Percentiles rank a stretch among this genome's conserved stretches.
Evolutionary conservation across 2,797 vertebrate species (phyloP).

Genomic region (Parauchenoglanis ngamensis): DNA sequence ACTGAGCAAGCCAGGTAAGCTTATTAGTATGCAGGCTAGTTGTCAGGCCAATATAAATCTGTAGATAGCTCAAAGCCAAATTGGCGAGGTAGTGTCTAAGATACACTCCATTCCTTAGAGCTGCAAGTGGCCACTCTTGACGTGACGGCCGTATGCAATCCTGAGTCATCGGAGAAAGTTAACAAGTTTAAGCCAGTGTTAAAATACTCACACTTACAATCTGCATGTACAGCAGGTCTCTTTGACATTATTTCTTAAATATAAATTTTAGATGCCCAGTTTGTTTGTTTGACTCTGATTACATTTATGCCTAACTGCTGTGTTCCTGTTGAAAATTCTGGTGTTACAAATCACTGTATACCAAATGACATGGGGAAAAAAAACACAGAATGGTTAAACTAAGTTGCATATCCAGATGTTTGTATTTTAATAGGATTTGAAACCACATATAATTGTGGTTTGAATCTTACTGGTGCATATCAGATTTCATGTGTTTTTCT

Average conservation of each 20-base stretch:
- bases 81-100: not conserved
- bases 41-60: not conserved
- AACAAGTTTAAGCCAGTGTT: not conserved
- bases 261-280: not conserved
- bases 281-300: not conserved
- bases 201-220: not conserved
- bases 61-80: not conserved
- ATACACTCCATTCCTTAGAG: not conserved
- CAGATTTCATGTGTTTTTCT: not conserved
- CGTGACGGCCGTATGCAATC: not conserved
- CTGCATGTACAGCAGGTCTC: not conserved
- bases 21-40: not conserved
- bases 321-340: not conserved
- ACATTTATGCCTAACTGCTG: not conserved
- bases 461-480: not conserved
- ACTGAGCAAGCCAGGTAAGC: not conserved
- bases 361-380: not conserved
- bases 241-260: not conserved
- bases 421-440: not conserved
- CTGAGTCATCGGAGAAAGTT: not conserved
- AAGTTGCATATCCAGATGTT: not conserved
- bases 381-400: not conserved
- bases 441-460: not conserved
- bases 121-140: not conserved
- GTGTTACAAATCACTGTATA: not conserved